A percentile compares a stretch with the other conserved stretches of the same genome.
phyloP scores from a whole-genome alignment of 2,888 invertebrate genomes.

The Heliconius aoede region DNA sequence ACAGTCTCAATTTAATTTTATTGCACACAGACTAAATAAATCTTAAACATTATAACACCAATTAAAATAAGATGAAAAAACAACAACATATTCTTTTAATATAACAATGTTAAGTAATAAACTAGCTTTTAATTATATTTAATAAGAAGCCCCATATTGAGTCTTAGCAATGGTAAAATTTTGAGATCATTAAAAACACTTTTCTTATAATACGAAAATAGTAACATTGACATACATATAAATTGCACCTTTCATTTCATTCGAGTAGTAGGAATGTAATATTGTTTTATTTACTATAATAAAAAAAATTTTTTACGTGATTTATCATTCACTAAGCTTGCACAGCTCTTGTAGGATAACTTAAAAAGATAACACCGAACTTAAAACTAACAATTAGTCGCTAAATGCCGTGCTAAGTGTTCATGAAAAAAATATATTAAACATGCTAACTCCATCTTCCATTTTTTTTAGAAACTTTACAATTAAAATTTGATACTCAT shows the following conservation, averaged over 20 bases:
- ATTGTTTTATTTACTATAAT: not conserved
- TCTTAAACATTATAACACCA: conserved; percentile 31
- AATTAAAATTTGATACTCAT: too few relatives aligned
- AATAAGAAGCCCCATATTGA: conserved; percentile 8
- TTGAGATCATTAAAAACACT: conserved; percentile 25
- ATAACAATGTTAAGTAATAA: conserved; percentile 25
- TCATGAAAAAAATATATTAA: conserved; percentile 6
- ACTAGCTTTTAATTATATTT: conserved; percentile 17
- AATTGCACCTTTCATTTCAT: conserved; percentile 39
- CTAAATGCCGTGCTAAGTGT: conserved; percentile 30
- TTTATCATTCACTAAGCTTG: conserved; percentile 4
- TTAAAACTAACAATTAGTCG: conserved; percentile 53
- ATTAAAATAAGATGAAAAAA: conserved; percentile 38
- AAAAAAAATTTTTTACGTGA: not conserved
- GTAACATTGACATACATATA: conserved; percentile 22
- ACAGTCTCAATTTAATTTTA: conserved; percentile 72
- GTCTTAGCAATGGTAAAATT: not conserved
- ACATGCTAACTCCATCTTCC: conserved; percentile 29
- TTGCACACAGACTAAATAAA: conserved; percentile 63
- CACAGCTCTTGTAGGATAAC: conserved; percentile 38
- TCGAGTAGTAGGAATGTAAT: conserved; percentile 41
- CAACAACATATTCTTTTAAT: conserved; percentile 36
- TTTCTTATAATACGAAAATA: conserved; percentile 5
- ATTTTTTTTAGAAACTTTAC: not conserved
- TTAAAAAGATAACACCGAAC: conserved; percentile 17